A percentile compares a stretch with the other conserved stretches of the same genome.
These are phyloP conservation scores for Nettapus auritus DNA, from an alignment of 2,113 vertebrate genomes.

Conservation along the genomic window DNA sequence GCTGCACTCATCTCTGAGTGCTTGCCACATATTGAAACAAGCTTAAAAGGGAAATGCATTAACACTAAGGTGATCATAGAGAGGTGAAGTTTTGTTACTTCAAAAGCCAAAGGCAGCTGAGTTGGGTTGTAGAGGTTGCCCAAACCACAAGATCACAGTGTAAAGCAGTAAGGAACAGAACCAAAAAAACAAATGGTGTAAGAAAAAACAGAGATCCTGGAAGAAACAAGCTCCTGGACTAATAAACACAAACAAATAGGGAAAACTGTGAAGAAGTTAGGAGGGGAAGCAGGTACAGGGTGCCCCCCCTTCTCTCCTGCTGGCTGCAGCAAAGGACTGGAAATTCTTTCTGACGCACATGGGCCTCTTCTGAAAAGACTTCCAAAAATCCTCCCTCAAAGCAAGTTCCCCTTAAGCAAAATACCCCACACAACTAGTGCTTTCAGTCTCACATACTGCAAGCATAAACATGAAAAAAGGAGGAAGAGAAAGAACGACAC, in stretches of 20 bases:
- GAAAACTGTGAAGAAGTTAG: background rate
- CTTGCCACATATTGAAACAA: background rate
- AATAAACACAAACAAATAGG: background rate
- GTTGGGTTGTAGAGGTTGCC: background rate
- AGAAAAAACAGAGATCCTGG: background rate
- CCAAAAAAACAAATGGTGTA: background rate
- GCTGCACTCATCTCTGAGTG: background rate
- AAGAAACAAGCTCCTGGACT: background rate
- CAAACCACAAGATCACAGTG: background rate
- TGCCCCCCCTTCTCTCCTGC: too few species aligned
- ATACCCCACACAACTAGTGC: background rate
- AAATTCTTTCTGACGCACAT: background rate
- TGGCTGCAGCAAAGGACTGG: background rate
- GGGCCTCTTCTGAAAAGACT: background rate
- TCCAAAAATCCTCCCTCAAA: background rate
- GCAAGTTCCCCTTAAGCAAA: background rate
- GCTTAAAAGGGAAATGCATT: background rate
- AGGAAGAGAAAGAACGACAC: background rate
- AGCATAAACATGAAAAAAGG: background rate
- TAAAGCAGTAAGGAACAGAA: background rate
- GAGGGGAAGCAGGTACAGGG: background rate
- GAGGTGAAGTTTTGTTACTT: background rate
- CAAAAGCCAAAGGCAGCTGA: background rate
- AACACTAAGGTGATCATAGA: background rate
- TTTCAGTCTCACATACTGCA: background rate